phyloP scores from a whole-genome alignment of 2,113 vertebrate genomes.

The Merops nubicus region DNA sequence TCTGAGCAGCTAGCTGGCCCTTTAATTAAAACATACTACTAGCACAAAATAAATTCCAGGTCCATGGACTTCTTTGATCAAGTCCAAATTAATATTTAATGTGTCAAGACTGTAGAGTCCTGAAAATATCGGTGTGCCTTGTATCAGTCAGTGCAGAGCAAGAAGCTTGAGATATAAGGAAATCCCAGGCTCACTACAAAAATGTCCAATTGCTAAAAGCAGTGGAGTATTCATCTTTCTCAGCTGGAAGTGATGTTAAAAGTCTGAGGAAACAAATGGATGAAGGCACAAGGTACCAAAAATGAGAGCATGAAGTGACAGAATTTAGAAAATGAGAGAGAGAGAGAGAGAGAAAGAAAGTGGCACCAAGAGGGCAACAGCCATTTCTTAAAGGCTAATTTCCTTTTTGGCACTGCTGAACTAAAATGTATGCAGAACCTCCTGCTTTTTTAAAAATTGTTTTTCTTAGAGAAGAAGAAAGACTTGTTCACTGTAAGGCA shows the following conservation, averaged over 20 bases:
- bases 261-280: background rate
- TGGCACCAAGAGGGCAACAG: background rate
- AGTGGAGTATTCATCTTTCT: background rate
- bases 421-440: background rate
- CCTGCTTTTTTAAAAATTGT: background rate
- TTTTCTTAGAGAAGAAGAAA: background rate
- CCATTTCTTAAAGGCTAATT: background rate
- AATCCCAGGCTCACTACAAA: background rate
- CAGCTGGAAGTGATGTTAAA: background rate
- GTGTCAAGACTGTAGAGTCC: background rate
- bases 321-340: background rate
- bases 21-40: background rate
- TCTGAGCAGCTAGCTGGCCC: background rate
- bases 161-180: background rate
- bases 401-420: background rate
- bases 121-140: background rate
- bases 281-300: background rate
- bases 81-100: constrained; percentile 8
- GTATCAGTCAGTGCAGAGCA: background rate
- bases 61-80: background rate
- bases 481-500: background rate
- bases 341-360: background rate
- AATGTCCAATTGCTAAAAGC: background rate
- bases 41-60: background rate
- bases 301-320: background rate